A percentile compares a stretch with the other conserved stretches of the same genome.
Evolutionary conservation across 2,797 vertebrate genomes (phyloP).

Genomic region (Sebastes oblongus): DNA sequence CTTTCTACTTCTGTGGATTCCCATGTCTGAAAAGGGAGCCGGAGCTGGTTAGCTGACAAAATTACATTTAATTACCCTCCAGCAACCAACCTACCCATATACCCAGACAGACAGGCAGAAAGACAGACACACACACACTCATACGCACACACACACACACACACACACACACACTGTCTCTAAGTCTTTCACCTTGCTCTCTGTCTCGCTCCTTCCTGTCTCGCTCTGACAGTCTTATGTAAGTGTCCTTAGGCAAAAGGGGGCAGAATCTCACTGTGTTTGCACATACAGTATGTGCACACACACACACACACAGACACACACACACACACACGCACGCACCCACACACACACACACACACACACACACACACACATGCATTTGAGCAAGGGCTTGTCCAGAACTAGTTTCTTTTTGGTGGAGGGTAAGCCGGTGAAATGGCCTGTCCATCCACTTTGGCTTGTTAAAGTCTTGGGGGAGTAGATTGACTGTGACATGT

Average conservation of each 20-base stretch:
- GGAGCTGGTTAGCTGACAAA: conserved; percentile 67
- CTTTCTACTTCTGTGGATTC: conserved; percentile 66
- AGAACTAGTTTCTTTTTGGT: conserved; percentile 40
- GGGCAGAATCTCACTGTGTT: conserved; percentile 44
- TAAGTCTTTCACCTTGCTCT: conserved; percentile 63
- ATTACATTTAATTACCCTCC: conserved; percentile 75
- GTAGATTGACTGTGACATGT: conserved; percentile 71
- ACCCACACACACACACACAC: conserved; percentile 14
- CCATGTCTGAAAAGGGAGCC: conserved; percentile 64
- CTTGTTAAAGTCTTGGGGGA: conserved; percentile 68
- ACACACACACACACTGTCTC: conserved; percentile 3
- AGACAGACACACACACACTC: conserved; percentile 1
- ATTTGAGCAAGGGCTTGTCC: conserved; percentile 28
- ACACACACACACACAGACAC: conserved; percentile 9
- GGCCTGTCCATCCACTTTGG: conserved; percentile 64
- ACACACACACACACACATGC: background rate
- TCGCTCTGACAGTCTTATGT: conserved; percentile 61
- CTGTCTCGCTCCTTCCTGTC: conserved; percentile 42
- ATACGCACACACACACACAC: background rate
- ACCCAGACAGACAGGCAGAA: conserved; percentile 35
- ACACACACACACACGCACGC: conserved; percentile 6
- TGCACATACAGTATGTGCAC: conserved; percentile 37
- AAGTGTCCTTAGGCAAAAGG: conserved; percentile 53
- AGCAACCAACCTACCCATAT: conserved; percentile 51
- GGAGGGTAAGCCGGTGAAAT: conserved; percentile 46